Evolutionary conservation across 2,797 vertebrate genomes (phyloP), one percentile per base, ranked within the genome.

Genomic region (Pangasius larnaudii): DNA sequence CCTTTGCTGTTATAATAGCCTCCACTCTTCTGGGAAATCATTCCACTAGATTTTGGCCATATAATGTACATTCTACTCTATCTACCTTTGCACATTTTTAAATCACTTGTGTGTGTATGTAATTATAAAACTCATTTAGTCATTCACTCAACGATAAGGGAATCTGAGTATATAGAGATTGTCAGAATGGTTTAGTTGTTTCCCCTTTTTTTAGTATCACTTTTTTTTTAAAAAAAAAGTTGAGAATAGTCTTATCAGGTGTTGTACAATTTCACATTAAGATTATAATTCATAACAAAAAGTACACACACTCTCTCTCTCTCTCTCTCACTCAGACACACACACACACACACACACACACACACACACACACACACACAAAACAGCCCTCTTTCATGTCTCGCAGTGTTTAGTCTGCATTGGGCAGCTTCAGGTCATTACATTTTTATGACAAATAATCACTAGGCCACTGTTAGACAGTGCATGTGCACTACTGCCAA

Each of bases 351-450:
- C 59, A 27, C 24, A n/a, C 8, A n/a, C 8, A 58, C 19, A 14
- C 58, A 8, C 58, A 61, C 59, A 27, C 22, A 61, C 59, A 27
- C 27, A 63, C 27, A 30, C 27, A n/a, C 27, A 30, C 61, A n/a
- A 27, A 0, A 3, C 30, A 36, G 14, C 10, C 27, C 71, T 72
- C 71, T 33, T 24, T 24, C 72, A 74, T 27, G 22, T 14, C 39
- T 27, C 8, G 11, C 36, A 27, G 36, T 74, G 36, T 46, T 46
- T 74, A 46, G 71, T 42, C 71, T 72, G 36, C 36, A 72, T 39
- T 72, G 18, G 22, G 4, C 10, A 74, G 10, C 58, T 85, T 86
- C 58, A 82, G 63, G n/a, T 79, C 56, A 81, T 86, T 36, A 85
- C 72, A 81, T 65, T 58, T 9, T 67, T 27, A 59, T 61, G 30